Evolutionary conservation across 2,888 invertebrate genomes (phyloP).

Genomic region (Acleris sparsana): DNA sequence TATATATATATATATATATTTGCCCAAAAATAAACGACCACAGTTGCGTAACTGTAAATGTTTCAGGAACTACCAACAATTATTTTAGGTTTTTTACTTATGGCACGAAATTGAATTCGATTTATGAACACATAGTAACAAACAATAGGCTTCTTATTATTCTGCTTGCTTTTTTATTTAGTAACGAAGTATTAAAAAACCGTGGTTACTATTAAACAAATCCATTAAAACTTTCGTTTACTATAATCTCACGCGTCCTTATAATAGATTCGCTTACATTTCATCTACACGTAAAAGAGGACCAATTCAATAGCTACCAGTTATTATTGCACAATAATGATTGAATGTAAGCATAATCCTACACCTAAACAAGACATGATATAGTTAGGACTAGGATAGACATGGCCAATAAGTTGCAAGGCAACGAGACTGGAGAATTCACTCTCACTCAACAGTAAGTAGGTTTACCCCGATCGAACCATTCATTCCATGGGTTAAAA

Average conservation of each 20-base stretch:
- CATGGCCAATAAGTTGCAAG: constrained; percentile 6
- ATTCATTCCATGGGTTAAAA: too few relatives aligned
- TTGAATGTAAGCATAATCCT: constrained; percentile 11
- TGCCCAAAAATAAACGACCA: not conserved
- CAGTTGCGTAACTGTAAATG: not conserved
- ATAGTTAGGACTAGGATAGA: constrained; percentile 19
- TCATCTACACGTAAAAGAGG: constrained; percentile 1
- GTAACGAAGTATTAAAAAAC: not conserved
- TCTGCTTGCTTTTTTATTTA: not conserved
- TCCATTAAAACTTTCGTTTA: not conserved
- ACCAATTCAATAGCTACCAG: constrained; percentile 23
- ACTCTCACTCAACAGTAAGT: not conserved
- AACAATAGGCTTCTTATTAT: constrained; percentile 5
- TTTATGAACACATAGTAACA: constrained; percentile 26
- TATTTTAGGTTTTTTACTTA: constrained; percentile 38
- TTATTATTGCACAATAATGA: not conserved
- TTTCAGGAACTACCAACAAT: not conserved
- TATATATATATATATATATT: too few relatives aligned
- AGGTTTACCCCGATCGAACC: not conserved
- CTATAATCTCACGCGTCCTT: constrained; percentile 19
- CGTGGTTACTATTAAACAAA: too few relatives aligned
- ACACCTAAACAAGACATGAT: constrained; percentile 15
- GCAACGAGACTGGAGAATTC: not conserved
- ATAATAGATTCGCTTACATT: constrained; percentile 14
- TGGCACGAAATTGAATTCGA: constrained; percentile 57